phyloP scores from a whole-genome alignment of 1,140 invertebrate species.

The Patella vulgata region DNA sequence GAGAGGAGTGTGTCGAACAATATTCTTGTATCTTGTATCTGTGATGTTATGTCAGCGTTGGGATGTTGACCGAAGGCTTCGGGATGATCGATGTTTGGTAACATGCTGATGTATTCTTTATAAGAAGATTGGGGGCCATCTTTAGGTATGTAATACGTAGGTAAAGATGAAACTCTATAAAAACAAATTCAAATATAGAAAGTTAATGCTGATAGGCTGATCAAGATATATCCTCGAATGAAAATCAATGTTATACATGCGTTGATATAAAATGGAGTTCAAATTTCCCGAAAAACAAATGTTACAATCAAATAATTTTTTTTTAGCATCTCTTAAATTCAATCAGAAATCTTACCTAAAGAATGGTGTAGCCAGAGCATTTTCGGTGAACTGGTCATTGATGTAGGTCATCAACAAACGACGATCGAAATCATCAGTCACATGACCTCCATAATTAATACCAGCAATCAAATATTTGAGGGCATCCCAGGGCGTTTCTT shows the following conservation, averaged over 20 bases:
- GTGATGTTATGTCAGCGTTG: conserved; percentile 68
- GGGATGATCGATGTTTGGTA: conserved; percentile 81
- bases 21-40: conserved; percentile 65
- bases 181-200: conserved; percentile 15
- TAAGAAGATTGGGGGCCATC: conserved; percentile 84
- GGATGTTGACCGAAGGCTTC: conserved; percentile 77
- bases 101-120: conserved; percentile 78
- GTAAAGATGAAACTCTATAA: conserved; percentile 46
- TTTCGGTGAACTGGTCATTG: conserved; percentile 81
- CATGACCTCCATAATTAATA: conserved; percentile 69
- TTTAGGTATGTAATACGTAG: conserved; percentile 81
- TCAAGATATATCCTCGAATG: not conserved
- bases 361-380: conserved; percentile 73
- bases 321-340: not conserved
- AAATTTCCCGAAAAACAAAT: not conserved
- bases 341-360: conserved; percentile 73
- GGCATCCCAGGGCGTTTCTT: conserved; percentile 74
- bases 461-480: conserved; percentile 68
- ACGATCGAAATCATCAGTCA: conserved; percentile 67
- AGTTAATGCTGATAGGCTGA: not conserved
- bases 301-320: not conserved
- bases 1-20: conserved; percentile 67
- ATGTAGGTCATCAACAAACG: conserved; percentile 79
- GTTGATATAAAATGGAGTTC: not conserved
- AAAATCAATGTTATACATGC: conserved; percentile 1